Conservation (phyloP, 2,888 invertebrate species). For the Autographa pulchrina region DNA sequence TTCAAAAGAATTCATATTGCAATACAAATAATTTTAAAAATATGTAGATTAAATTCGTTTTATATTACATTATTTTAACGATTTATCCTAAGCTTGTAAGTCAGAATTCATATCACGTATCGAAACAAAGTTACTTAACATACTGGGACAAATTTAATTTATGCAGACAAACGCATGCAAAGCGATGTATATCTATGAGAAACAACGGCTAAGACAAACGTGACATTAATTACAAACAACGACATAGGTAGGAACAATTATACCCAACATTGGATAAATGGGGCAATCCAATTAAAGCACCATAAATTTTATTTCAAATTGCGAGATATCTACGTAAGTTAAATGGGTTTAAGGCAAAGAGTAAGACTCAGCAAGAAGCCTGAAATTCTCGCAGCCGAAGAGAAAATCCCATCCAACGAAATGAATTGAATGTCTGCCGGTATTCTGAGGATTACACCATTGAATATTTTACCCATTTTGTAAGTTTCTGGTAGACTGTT, state of each 20-base stretch:
- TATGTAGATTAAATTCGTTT: too few species aligned
- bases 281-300: constrained; percentile 40
- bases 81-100: not conserved
- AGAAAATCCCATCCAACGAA: constrained; percentile 68
- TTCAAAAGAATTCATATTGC: too few species aligned
- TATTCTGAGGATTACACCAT: constrained; percentile 63
- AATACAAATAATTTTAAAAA: too few species aligned
- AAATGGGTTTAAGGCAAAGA: constrained; percentile 24
- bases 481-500: constrained; percentile 12
- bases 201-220: constrained; percentile 7
- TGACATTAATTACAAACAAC: not conserved
- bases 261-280: constrained; percentile 20
- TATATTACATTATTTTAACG: too few species aligned
- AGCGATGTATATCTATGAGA: constrained; percentile 1
- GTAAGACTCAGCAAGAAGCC: constrained; percentile 58
- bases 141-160: not conserved
- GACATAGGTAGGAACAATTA: constrained; percentile 12
- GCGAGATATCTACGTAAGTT: constrained; percentile 32
- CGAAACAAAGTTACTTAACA: not conserved
- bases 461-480: constrained; percentile 60
- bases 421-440: constrained; percentile 66
- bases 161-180: constrained; percentile 1
- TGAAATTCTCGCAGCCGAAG: constrained; percentile 60
- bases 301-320: constrained; percentile 43
- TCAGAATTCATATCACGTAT: not conserved